These are phyloP conservation scores for Colaptes auratus DNA, from an alignment of 2,113 vertebrate genomes.

Conservation along the genomic window DNA sequence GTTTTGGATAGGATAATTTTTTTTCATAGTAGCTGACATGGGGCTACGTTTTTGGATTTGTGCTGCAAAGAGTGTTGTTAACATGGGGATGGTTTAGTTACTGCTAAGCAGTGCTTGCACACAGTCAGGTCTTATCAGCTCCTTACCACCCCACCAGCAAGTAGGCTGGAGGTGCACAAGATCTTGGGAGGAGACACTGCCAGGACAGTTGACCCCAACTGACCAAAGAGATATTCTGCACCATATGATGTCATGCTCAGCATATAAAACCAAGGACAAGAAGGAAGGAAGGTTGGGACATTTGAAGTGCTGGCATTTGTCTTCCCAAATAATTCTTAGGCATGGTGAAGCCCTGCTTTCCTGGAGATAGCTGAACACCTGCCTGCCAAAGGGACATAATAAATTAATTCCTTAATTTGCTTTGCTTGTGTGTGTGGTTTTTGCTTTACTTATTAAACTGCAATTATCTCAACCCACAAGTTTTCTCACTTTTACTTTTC, in stretches of 20 bases:
- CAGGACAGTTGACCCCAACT: not conserved
- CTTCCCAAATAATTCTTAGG: not conserved
- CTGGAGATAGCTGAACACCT: not conserved
- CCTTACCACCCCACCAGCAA: not conserved
- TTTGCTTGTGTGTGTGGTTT: not conserved
- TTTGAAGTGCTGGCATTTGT: not conserved
- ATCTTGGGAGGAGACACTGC: not conserved
- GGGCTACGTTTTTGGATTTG: not conserved
- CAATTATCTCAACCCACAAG: not conserved
- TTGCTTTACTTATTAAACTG: not conserved
- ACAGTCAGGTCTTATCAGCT: not conserved
- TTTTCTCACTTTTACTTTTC: not conserved
- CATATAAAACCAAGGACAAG: not conserved
- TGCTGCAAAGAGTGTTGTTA: not conserved
- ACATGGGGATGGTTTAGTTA: not conserved
- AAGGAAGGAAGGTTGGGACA: not conserved
- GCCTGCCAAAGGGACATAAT: not conserved
- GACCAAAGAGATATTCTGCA: not conserved
- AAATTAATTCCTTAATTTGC: not conserved
- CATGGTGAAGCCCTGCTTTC: not conserved
- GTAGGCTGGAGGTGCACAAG: not conserved
- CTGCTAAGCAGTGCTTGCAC: not conserved
- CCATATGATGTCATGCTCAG: not conserved
- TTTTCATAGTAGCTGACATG: not conserved
- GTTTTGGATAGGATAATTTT: not conserved